phyloP scores from a whole-genome alignment of 2,113 vertebrate species.

The Lanius collurio region DNA sequence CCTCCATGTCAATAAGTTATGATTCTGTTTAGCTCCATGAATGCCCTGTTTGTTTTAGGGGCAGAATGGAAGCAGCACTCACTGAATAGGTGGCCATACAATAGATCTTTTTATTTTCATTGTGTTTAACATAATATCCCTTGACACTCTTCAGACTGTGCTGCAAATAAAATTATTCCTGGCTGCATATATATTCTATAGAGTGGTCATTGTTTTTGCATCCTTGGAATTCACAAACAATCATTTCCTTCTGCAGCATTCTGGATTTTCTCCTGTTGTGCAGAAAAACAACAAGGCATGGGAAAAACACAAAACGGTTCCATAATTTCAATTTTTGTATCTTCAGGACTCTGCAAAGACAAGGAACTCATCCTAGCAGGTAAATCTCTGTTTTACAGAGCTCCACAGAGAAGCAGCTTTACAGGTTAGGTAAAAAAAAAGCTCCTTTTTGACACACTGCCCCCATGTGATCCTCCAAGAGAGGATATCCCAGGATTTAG shows the following conservation, averaged over 20 bases:
- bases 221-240: background rate
- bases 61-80: background rate
- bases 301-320: background rate
- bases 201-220: background rate
- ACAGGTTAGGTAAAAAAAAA: background rate
- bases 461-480: background rate
- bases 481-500: background rate
- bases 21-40: background rate
- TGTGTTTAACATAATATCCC: slow-evolving; percentile 15
- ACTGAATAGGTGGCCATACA: background rate
- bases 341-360: background rate
- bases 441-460: background rate
- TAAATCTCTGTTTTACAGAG: background rate
- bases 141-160: background rate
- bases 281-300: background rate
- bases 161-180: slow-evolving; percentile 9
- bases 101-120: slow-evolving; percentile 18
- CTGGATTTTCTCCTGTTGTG: background rate
- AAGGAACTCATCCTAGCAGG: background rate
- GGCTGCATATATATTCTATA: background rate
- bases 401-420: background rate
- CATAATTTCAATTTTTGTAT: background rate
- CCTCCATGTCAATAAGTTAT: background rate
- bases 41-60: slow-evolving; percentile 26
- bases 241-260: background rate